Evolutionary conservation across 1,140 invertebrate species (phyloP).

Genomic region (Trypoxylus dichotomus): DNA sequence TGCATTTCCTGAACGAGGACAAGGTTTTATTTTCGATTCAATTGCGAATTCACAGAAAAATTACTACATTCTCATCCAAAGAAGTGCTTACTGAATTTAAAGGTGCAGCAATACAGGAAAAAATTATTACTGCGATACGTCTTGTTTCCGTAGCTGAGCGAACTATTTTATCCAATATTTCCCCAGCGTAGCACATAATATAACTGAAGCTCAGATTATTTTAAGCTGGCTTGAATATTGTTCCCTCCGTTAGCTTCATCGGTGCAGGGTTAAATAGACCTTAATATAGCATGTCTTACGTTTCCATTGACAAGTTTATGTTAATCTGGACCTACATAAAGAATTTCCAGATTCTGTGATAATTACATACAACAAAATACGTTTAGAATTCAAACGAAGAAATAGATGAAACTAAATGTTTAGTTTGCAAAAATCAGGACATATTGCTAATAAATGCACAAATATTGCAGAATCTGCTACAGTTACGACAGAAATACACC

Average conservation of each 20-base stretch:
- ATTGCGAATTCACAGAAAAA: conserved; percentile 25
- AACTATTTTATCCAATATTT: conserved; percentile 31
- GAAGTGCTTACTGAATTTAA: background rate
- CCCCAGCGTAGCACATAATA: conserved; percentile 28
- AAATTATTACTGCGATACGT: conserved; percentile 13
- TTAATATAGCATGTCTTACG: background rate
- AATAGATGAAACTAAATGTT: background rate
- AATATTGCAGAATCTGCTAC: background rate
- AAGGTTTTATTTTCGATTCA: conserved; percentile 28
- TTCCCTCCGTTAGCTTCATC: conserved; percentile 25
- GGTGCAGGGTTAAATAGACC: conserved; percentile 16
- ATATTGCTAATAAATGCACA: conserved; percentile 1
- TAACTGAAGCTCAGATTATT: conserved; percentile 26
- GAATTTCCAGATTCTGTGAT: background rate
- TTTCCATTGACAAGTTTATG: conserved; percentile 9
- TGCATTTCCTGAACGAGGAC: conserved; percentile 24
- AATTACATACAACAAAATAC: background rate
- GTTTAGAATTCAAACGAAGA: background rate
- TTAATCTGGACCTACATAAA: background rate
- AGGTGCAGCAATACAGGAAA: background rate
- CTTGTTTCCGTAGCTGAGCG: conserved; percentile 8
- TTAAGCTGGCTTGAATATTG: conserved; percentile 4
- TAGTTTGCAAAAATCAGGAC: background rate
- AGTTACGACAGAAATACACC: background rate
- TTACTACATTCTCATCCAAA: conserved; percentile 28